phyloP scores from a whole-genome alignment of 2,888 invertebrate species.

The Priocnemis perturbator region DNA sequence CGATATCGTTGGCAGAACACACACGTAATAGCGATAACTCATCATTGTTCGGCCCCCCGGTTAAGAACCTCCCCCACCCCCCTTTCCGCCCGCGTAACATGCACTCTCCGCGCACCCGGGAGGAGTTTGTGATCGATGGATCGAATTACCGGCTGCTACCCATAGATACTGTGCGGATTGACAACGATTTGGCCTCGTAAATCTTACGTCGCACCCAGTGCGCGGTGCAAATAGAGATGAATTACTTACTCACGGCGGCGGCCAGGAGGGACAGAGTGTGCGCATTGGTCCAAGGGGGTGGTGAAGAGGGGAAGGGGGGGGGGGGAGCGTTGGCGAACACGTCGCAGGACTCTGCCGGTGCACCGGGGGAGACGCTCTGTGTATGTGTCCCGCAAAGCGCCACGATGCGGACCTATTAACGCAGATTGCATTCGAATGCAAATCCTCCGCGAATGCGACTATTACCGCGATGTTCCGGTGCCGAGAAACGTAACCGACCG shows the following conservation, averaged over 20 bases:
- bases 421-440: slow-evolving; percentile 51
- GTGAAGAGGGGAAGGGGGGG: no score
- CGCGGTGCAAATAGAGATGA: slow-evolving; percentile 47
- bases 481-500: slow-evolving; percentile 14
- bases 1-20: no score
- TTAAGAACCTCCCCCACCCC: slow-evolving; percentile 29
- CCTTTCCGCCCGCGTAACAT: neutral
- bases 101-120: neutral
- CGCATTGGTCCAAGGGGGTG: neutral
- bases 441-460: slow-evolving; percentile 35
- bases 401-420: slow-evolving; percentile 42
- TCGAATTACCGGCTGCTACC: slow-evolving; percentile 9
- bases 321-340: no score
- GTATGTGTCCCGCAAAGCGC: neutral
- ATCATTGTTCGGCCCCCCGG: slow-evolving; percentile 27
- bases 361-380: neutral
- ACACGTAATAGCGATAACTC: slow-evolving; percentile 43
- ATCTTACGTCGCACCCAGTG: slow-evolving; percentile 36
- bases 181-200: slow-evolving; percentile 39
- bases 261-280: neutral
- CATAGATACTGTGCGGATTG: slow-evolving; percentile 28
- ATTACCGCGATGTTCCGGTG: slow-evolving; percentile 16
- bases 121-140: slow-evolving; percentile 3
- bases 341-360: no score
- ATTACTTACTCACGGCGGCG: slow-evolving; percentile 33